These are phyloP conservation scores for Nycticorax nycticorax DNA, from an alignment of 2,113 vertebrate species.

Conservation along the genomic window DNA sequence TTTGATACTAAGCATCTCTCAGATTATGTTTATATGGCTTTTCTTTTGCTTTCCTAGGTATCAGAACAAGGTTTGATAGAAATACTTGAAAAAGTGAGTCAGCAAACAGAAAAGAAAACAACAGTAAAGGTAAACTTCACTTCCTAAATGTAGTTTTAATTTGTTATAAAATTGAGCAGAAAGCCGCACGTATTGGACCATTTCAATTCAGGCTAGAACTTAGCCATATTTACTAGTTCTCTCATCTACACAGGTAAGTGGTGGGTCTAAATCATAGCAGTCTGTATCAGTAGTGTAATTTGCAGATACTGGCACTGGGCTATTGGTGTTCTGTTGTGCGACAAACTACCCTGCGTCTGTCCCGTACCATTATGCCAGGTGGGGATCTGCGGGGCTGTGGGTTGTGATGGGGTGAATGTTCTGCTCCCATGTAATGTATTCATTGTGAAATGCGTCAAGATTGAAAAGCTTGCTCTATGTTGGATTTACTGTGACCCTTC, in stretches of 20 bases:
- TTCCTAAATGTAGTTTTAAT: not conserved
- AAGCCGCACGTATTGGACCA: fast-evolving
- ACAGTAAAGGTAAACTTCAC: conserved; percentile 87
- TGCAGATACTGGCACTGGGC: not conserved
- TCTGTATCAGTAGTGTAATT: fast-evolving
- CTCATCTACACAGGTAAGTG: not conserved
- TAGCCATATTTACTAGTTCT: not conserved
- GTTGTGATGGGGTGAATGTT: not conserved
- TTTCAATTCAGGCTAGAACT: not conserved
- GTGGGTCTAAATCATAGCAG: not conserved
- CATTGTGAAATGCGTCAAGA: fast-evolving
- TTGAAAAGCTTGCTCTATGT: not conserved
- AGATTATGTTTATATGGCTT: not conserved
- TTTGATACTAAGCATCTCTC: not conserved
- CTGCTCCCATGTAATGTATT: not conserved
- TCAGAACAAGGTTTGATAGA: conserved; percentile 94
- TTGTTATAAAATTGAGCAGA: not conserved
- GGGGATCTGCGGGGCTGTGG: not conserved
- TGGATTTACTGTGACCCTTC: not conserved
- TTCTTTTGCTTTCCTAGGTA: conserved; percentile 76
- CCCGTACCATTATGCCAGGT: not conserved
- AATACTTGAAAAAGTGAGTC: conserved; percentile 98
- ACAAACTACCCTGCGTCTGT: not conserved
- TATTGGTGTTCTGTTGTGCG: not conserved
- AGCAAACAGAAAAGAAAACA: conserved; percentile 95